Evolutionary conservation across 2,113 vertebrate species (phyloP).

Genomic region (Prietella phreatophila): DNA sequence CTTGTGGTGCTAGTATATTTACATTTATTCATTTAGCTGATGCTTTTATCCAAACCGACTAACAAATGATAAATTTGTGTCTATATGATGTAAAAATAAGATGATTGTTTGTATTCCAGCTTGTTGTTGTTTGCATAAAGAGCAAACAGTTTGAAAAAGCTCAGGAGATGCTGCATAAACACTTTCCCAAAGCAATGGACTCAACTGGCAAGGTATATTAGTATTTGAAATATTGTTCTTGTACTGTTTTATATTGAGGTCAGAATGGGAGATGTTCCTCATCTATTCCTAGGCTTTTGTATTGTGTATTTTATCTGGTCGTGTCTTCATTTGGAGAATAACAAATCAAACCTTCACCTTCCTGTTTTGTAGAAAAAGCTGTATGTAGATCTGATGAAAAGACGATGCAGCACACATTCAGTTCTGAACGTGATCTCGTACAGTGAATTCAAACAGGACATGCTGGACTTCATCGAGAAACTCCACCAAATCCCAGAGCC

Average conservation of each 20-base stretch:
- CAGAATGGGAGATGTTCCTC: not conserved
- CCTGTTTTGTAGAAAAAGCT: slow-evolving; percentile 67
- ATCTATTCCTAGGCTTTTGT: not conserved
- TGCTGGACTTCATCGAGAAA: slow-evolving; percentile 74
- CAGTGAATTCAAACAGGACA: slow-evolving; percentile 75
- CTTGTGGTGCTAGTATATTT: not conserved
- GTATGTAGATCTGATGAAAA: slow-evolving; percentile 73
- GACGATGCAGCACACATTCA: slow-evolving; percentile 72
- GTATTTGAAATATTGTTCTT: not conserved
- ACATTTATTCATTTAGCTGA: too few relatives aligned
- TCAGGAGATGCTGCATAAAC: slow-evolving; percentile 70
- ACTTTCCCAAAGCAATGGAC: slow-evolving; percentile 71
- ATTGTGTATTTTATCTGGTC: not conserved
- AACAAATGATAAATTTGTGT: too few relatives aligned
- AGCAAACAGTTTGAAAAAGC: slow-evolving; percentile 81
- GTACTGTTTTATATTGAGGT: not conserved
- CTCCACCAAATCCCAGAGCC: slow-evolving; percentile 71
- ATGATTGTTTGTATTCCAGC: slow-evolving; percentile 65
- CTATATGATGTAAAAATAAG: not conserved
- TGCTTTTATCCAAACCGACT: too few relatives aligned
- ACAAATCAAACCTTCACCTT: not conserved
- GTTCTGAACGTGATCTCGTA: slow-evolving; percentile 76
- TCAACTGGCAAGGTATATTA: slow-evolving; percentile 74
- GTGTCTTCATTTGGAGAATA: not conserved
- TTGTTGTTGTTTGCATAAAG: slow-evolving; percentile 80